phyloP scores from a whole-genome alignment of 2,797 vertebrate genomes.

The Coreius guichenoti region DNA sequence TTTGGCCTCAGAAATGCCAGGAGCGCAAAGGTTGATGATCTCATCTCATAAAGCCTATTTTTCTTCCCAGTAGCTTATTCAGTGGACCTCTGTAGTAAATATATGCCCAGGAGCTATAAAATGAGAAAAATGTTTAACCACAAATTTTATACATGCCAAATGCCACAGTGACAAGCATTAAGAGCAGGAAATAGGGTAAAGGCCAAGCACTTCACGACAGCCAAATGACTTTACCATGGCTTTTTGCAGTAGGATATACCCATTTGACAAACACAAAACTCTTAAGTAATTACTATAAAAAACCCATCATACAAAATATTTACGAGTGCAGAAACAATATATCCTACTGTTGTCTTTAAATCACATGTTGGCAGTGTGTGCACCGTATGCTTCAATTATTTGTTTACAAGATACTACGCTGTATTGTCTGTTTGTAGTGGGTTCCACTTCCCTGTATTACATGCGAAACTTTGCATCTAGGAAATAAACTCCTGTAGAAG shows the following conservation, averaged over 20 bases:
- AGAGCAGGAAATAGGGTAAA: slow-evolving; percentile 36
- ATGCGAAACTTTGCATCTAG: not conserved
- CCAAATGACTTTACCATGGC: slow-evolving; percentile 42
- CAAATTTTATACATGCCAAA: slow-evolving; percentile 45
- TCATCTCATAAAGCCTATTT: slow-evolving; percentile 12
- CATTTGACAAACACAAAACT: slow-evolving; percentile 31
- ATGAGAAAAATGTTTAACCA: slow-evolving; percentile 46
- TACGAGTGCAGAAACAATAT: slow-evolving; percentile 21
- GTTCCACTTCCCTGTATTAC: not conserved
- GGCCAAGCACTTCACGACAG: slow-evolving; percentile 42
- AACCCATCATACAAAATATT: slow-evolving; percentile 41
- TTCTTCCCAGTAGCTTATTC: slow-evolving; percentile 6
- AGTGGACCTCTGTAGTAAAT: slow-evolving; percentile 9
- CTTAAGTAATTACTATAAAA: slow-evolving; percentile 50
- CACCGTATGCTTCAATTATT: not conserved
- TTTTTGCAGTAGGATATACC: slow-evolving; percentile 36
- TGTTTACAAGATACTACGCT: slow-evolving; percentile 1
- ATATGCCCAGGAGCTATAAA: slow-evolving; percentile 48
- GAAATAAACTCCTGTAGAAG: not conserved
- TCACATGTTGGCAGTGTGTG: slow-evolving; percentile 9
- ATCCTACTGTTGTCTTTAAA: slow-evolving; percentile 29
- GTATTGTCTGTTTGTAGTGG: not conserved
- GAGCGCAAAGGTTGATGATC: slow-evolving; percentile 15
- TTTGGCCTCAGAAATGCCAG: not conserved
- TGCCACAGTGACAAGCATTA: slow-evolving; percentile 35